A percentile compares a stretch with the other conserved stretches of the same genome.
Evolutionary conservation across 2,888 invertebrate genomes (phyloP).

Genomic region (Lottia scabra): DNA sequence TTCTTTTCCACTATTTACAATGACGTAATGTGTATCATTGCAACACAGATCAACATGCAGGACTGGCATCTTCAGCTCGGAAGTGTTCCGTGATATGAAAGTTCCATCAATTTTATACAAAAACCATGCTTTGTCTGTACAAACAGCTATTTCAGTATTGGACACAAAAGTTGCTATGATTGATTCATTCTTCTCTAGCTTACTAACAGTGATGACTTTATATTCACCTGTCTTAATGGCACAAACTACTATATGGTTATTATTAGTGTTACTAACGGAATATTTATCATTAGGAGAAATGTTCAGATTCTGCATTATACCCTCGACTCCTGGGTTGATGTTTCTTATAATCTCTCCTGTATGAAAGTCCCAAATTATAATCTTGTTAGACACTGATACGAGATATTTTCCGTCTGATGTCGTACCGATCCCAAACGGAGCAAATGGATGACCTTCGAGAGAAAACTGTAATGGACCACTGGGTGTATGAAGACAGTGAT

Average conservation of each 20-base stretch:
- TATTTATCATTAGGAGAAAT: slow-evolving; percentile 95
- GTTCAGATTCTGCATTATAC: slow-evolving; percentile 94
- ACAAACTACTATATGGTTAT: slow-evolving; percentile 90
- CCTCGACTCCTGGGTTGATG: slow-evolving; percentile 84
- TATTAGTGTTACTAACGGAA: slow-evolving; percentile 95
- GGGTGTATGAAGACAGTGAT: slow-evolving; percentile 98
- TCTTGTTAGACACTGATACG: slow-evolving; percentile 94
- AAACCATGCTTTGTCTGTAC: slow-evolving; percentile 60
- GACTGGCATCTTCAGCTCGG: slow-evolving; percentile 55
- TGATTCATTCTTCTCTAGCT: slow-evolving; percentile 74
- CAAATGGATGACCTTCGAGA: slow-evolving; percentile 97
- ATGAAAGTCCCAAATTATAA: slow-evolving; percentile 96
- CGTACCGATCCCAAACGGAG: slow-evolving; percentile 71
- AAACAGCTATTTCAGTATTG: slow-evolving; percentile 59
- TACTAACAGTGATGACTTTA: slow-evolving; percentile 85
- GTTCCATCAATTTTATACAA: slow-evolving; percentile 53
- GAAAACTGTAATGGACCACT: slow-evolving; percentile 98
- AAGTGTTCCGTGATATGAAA: slow-evolving; percentile 43
- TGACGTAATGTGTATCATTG: slow-evolving; percentile 45
- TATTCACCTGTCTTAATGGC: slow-evolving; percentile 96
- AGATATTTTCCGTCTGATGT: slow-evolving; percentile 74
- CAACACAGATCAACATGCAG: slow-evolving; percentile 45
- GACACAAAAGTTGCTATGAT: slow-evolving; percentile 61
- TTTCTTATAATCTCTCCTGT: slow-evolving; percentile 95
- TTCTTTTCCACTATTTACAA: slow-evolving; percentile 57